Conservation (phyloP, 2,113 vertebrate genomes). For the Syngnathus floridae region DNA sequence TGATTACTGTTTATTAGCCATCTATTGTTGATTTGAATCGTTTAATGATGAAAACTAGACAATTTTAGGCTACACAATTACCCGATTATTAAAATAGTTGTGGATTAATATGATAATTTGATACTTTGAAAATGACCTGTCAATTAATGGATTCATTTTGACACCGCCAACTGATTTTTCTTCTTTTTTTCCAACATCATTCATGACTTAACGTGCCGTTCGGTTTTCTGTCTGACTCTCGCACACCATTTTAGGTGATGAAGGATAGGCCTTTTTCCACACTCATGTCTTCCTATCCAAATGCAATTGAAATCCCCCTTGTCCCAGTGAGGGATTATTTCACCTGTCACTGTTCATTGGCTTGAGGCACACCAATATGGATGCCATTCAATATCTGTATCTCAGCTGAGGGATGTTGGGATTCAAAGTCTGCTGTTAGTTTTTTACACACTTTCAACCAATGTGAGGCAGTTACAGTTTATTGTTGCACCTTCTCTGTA, state of each 20-base stretch:
- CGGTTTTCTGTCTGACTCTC: background rate
- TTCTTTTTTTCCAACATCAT: background rate
- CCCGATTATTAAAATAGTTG: too few relatives aligned
- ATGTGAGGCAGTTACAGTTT: slow-evolving; percentile 39
- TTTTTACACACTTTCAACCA: slow-evolving; percentile 27
- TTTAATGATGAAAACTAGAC: too few relatives aligned
- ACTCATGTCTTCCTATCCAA: slow-evolving; percentile 18
- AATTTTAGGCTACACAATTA: too few relatives aligned
- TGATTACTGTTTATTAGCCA: too few relatives aligned
- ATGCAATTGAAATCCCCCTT: slow-evolving; percentile 35
- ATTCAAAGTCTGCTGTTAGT: slow-evolving; percentile 33
- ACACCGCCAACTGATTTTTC: background rate
- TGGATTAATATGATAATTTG: too few relatives aligned
- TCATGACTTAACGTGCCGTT: background rate
- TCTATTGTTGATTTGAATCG: too few relatives aligned
- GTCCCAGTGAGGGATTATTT: slow-evolving; percentile 21
- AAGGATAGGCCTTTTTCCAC: background rate
- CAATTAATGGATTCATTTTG: too few relatives aligned
- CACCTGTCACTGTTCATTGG: slow-evolving; percentile 42
- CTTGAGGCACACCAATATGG: slow-evolving; percentile 35
- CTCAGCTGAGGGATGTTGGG: slow-evolving; percentile 41
- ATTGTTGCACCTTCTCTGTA: background rate
- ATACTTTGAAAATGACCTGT: too few relatives aligned
- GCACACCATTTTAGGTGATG: background rate
- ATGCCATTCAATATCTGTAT: slow-evolving; percentile 35